phyloP scores from a whole-genome alignment of 2,888 invertebrate species.

The Meghimatium bilineatum region DNA sequence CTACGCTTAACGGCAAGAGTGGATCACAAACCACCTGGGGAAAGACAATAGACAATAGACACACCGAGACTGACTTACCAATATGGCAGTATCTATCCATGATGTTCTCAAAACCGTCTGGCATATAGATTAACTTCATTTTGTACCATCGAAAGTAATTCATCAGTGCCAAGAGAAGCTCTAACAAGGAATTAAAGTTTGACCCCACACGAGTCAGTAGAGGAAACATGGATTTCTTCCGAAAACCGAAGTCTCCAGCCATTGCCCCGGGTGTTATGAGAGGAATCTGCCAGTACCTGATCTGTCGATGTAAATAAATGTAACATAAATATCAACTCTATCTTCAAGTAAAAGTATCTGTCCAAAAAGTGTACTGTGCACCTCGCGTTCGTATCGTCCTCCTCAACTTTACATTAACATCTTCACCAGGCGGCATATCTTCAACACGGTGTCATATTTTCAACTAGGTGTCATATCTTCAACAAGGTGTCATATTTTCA shows the following conservation, averaged over 20 bases:
- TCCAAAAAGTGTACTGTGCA: too few species aligned
- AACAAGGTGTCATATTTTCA: too few species aligned
- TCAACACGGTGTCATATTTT: too few species aligned
- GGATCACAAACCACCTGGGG: too few species aligned
- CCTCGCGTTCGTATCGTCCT: too few species aligned
- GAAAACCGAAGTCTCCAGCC: conserved; percentile 70
- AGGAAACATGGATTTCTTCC: conserved; percentile 80
- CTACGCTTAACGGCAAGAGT: too few species aligned
- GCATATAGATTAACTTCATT: conserved; percentile 53
- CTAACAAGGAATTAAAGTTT: conserved; percentile 60
- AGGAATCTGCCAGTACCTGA: conserved; percentile 86
- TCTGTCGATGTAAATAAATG: conserved; percentile 72
- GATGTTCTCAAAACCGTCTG: conserved; percentile 45
- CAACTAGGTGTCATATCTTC: too few species aligned
- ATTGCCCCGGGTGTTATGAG: conserved; percentile 84
- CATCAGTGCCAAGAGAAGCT: conserved; percentile 29
- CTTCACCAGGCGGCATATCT: too few species aligned
- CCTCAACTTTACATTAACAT: too few species aligned
- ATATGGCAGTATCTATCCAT: conserved; percentile 55
- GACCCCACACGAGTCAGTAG: conserved; percentile 82
- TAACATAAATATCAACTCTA: too few species aligned
- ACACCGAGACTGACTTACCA: conserved; percentile 27
- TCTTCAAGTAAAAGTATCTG: too few species aligned
- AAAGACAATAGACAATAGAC: too few species aligned
- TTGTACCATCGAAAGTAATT: conserved; percentile 48